A percentile compares a stretch with the other conserved stretches of the same genome.
Evolutionary conservation across 2,888 invertebrate species (phyloP).

Genomic region (Arctia plantaginis): DNA sequence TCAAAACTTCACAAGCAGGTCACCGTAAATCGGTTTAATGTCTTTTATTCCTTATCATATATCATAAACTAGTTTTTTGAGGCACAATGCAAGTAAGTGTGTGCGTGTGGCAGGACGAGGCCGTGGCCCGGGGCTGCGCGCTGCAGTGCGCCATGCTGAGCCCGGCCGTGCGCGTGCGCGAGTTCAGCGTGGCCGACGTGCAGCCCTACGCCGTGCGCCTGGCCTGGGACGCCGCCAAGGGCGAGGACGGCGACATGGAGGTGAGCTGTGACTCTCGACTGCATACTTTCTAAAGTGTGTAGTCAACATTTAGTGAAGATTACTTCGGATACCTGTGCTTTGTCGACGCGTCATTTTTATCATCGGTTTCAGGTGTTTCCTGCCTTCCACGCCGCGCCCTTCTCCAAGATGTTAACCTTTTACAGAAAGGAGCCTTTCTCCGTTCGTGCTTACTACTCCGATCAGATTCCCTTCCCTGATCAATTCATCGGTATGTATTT

Average conservation of each 20-base stretch:
- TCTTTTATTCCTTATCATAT: neutral
- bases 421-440: slow-evolving; percentile 95
- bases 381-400: slow-evolving; percentile 95
- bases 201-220: slow-evolving; percentile 96
- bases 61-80: neutral
- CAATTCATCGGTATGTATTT: slow-evolving; percentile 90
- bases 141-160: slow-evolving; percentile 98
- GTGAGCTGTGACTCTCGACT: slow-evolving; percentile 67
- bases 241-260: slow-evolving; percentile 93
- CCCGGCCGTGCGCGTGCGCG: slow-evolving; percentile 98
- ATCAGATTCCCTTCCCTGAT: slow-evolving; percentile 91
- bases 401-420: slow-evolving; percentile 97
- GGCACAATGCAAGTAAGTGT: neutral
- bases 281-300: neutral
- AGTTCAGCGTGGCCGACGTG: slow-evolving; percentile 97
- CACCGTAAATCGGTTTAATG: neutral
- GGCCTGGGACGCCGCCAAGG: slow-evolving; percentile 91
- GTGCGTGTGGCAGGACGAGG: slow-evolving; percentile 91
- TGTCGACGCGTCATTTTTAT: neutral
- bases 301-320: neutral
- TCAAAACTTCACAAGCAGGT: no score
- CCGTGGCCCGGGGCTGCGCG: slow-evolving; percentile 98
- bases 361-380: slow-evolving; percentile 89
- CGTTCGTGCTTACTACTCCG: slow-evolving; percentile 94
- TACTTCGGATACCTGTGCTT: neutral